phyloP scores from a whole-genome alignment of 1,140 invertebrate species.

The Cherax destructor region DNA sequence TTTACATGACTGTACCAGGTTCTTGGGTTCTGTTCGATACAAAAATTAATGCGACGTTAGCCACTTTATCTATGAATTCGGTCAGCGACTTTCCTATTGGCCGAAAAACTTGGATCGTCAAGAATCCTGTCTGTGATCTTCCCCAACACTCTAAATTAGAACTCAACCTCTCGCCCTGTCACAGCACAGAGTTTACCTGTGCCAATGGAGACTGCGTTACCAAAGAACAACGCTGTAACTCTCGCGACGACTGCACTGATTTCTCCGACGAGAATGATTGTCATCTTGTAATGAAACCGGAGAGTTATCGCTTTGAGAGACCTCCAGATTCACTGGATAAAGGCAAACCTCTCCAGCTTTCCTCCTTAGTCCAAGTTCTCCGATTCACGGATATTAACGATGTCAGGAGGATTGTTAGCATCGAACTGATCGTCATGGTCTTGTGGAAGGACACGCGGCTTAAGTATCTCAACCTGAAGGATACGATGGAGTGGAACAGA shows the following conservation, averaged over 20 bases:
- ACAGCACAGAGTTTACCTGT: conserved; percentile 57
- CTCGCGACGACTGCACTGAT: conserved; percentile 57
- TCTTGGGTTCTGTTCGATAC: conserved; percentile 38
- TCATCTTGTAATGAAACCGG: conserved; percentile 28
- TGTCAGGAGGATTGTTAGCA: conserved; percentile 50
- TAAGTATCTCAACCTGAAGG: conserved; percentile 58
- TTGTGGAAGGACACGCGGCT: conserved; percentile 57
- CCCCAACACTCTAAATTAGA: neutral
- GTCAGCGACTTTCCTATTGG: conserved; percentile 45
- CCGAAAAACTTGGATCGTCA: conserved; percentile 14
- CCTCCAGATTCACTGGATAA: conserved; percentile 22
- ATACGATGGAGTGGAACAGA: conserved; percentile 51
- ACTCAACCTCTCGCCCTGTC: conserved; percentile 54
- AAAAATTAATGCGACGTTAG: conserved; percentile 37
- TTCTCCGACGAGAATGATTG: conserved; percentile 63
- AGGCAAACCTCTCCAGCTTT: conserved; percentile 5
- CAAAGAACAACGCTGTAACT: conserved; percentile 63
- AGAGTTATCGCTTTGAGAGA: conserved; percentile 40
- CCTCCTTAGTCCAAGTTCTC: conserved; percentile 27
- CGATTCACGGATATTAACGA: conserved; percentile 56
- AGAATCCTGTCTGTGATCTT: conserved; percentile 39
- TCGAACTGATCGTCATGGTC: conserved; percentile 39
- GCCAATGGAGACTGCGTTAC: conserved; percentile 63
- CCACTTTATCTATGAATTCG: neutral
- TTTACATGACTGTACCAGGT: conserved; percentile 9